Percentiles rank a stretch among this genome's conserved stretches.
Evolutionary conservation across 2,888 invertebrate genomes (phyloP).

Genomic region (Metellina segmentata): DNA sequence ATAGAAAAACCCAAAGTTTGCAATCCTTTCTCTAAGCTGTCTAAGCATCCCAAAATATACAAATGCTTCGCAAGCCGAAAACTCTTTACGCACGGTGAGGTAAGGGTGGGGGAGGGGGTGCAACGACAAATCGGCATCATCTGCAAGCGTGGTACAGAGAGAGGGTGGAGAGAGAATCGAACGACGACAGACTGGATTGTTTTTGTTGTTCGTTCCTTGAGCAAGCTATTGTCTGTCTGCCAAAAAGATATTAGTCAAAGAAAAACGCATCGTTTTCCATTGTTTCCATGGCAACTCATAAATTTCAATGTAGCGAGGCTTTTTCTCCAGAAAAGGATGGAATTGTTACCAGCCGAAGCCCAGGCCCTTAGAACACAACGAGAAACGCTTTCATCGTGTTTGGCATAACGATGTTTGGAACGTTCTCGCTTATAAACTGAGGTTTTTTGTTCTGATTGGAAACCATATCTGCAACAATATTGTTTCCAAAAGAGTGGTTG

Average conservation of each 20-base stretch:
- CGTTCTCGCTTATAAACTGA: too few species aligned
- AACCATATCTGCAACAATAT: too few species aligned
- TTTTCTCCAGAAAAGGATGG: neutral
- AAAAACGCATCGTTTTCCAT: neutral
- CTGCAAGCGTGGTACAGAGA: neutral
- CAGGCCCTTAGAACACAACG: neutral
- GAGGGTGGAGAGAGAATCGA: too few species aligned
- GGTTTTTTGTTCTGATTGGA: too few species aligned
- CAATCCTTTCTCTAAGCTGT: slow-evolving; percentile 17
- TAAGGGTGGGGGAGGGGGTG: neutral
- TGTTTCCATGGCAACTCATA: neutral
- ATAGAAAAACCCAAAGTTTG: too few species aligned
- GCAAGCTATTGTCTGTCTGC: neutral
- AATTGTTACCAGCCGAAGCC: neutral
- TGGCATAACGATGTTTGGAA: too few species aligned
- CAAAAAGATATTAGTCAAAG: neutral
- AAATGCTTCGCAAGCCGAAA: slow-evolving; percentile 14
- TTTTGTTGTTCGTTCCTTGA: neutral
- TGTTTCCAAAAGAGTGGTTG: too few species aligned
- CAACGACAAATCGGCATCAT: neutral
- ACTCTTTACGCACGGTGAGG: neutral
- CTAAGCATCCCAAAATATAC: slow-evolving; percentile 2
- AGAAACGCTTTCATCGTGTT: too few species aligned
- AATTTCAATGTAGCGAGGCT: neutral
- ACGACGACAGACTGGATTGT: neutral